phyloP scores from a whole-genome alignment of 2,113 vertebrate species.

The Festucalex cinctus region DNA sequence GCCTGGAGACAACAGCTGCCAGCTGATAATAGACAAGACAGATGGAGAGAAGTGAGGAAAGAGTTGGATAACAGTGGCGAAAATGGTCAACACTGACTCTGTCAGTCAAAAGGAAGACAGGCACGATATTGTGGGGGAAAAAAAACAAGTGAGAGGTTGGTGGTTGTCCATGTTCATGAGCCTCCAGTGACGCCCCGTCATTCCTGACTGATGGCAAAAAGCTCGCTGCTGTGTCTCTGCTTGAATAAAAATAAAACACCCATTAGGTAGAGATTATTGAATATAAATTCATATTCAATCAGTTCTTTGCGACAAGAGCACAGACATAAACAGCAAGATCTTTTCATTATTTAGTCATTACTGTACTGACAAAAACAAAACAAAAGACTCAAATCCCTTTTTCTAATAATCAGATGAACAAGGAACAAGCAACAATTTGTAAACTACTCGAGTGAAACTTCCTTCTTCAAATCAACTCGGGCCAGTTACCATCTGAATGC shows the following conservation, averaged over 20 bases:
- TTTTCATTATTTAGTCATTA: too few species aligned
- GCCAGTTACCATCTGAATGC: too few species aligned
- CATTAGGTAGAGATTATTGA: neutral
- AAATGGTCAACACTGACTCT: conserved; percentile 5
- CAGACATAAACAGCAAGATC: too few species aligned
- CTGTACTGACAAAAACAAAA: neutral
- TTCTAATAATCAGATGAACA: too few species aligned
- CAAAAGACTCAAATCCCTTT: too few species aligned
- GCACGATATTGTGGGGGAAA: neutral
- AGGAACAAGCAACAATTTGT: too few species aligned
- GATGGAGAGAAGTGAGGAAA: conserved; percentile 9
- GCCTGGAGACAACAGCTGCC: conserved; percentile 14
- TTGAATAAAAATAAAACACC: neutral
- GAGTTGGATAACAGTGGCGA: conserved; percentile 10
- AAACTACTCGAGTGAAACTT: too few species aligned
- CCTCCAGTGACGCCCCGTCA: neutral
- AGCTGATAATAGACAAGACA: conserved; percentile 14
- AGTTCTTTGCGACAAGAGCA: too few species aligned
- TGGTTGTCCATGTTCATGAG: conserved; percentile 3
- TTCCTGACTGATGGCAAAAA: neutral
- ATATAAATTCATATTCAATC: too few species aligned
- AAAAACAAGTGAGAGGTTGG: neutral
- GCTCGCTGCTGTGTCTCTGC: neutral
- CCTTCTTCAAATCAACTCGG: too few species aligned
- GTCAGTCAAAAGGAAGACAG: conserved; percentile 3